Percentiles rank a stretch among this genome's conserved stretches.
Evolutionary conservation across 2,888 invertebrate genomes (phyloP).

Genomic region (Ophonus ardosiacus): DNA sequence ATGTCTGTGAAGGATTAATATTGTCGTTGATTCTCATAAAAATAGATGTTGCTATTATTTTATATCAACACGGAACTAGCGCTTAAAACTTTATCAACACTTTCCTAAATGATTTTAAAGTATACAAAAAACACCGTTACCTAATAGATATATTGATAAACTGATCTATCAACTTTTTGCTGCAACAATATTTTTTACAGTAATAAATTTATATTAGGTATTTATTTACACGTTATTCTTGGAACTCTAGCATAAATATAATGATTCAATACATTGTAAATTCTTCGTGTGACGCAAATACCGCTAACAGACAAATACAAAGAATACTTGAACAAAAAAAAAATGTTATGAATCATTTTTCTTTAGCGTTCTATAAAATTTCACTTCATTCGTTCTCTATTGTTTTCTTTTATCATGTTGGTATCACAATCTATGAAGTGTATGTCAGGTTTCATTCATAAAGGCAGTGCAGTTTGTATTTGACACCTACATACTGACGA

Average conservation of each 20-base stretch:
- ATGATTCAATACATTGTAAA: background rate
- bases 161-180: background rate
- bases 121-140: background rate
- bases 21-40: constrained; percentile 47
- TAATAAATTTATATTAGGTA: background rate
- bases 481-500: too few species aligned
- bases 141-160: background rate
- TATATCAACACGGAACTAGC: background rate
- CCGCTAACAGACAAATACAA: background rate
- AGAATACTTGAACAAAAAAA: too few species aligned
- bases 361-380: too few species aligned
- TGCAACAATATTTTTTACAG: background rate
- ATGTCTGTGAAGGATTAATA: constrained; percentile 49
- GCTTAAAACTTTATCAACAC: background rate
- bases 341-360: too few species aligned
- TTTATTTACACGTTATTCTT: background rate
- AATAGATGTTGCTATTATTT: constrained; percentile 49
- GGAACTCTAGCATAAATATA: background rate
- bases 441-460: too few species aligned
- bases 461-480: too few species aligned
- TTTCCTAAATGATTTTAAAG: background rate
- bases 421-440: too few species aligned
- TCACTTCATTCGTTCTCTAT: too few species aligned
- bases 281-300: background rate
- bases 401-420: too few species aligned